These are phyloP conservation scores for Denticeps clupeoides DNA, from an alignment of 2,797 vertebrate species.

Conservation along the genomic window DNA sequence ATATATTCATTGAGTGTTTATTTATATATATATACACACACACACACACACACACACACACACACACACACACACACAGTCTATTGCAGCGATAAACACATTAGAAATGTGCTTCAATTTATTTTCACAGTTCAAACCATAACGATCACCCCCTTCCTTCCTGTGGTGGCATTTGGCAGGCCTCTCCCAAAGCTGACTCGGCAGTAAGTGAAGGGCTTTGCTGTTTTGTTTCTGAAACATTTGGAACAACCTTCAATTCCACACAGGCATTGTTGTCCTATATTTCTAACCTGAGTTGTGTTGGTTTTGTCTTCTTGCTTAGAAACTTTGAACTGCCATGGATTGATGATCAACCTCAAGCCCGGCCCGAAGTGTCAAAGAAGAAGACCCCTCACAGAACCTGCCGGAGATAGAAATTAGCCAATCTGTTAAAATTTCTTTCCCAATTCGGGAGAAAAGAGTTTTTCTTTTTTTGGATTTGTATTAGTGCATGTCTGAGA, in stretches of 20 bases:
- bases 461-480: too few species aligned
- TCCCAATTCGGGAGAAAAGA: too few species aligned
- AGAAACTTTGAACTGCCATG: conserved; percentile 75
- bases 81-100: too few species aligned
- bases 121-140: conserved; percentile 62
- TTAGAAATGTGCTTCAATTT: neutral
- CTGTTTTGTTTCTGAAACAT: too few species aligned
- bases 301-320: neutral
- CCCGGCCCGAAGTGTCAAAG: conserved; percentile 65
- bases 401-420: too few species aligned
- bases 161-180: conserved; percentile 72
- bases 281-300: neutral
- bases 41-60: too few species aligned
- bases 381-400: conserved; percentile 74
- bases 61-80: too few species aligned
- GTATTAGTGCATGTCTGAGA: too few species aligned
- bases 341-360: conserved; percentile 62
- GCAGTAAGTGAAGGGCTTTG: conserved; percentile 67
- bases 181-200: conserved; percentile 69
- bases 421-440: too few species aligned
- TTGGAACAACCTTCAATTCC: too few species aligned
- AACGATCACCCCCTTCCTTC: conserved; percentile 72
- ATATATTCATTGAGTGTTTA: too few species aligned
- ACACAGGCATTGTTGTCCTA: neutral
- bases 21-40: too few species aligned